These are phyloP conservation scores for Bugulina stolonifera DNA, from an alignment of 2,888 invertebrate genomes.

Conservation along the genomic window DNA sequence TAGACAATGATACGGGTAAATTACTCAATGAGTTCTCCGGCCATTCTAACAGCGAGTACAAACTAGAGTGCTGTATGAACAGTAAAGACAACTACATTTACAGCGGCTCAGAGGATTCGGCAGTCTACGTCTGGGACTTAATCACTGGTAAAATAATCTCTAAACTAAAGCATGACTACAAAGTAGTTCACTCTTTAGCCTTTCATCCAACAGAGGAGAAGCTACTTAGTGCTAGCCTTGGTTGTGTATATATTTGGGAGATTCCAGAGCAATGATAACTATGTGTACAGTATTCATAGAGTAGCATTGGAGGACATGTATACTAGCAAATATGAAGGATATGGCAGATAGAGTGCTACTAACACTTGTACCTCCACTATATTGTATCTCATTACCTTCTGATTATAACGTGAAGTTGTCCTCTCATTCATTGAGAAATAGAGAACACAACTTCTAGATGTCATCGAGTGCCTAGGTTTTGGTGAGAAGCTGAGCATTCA, in stretches of 20 bases:
- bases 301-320: too few relatives aligned
- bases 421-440: too few relatives aligned
- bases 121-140: constrained; percentile 82
- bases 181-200: constrained; percentile 71
- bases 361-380: too few relatives aligned
- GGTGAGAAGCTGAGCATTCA: too few relatives aligned
- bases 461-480: too few relatives aligned
- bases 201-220: constrained; percentile 72
- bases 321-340: too few relatives aligned
- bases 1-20: constrained; percentile 78
- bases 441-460: too few relatives aligned
- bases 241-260: constrained; percentile 55
- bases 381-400: too few relatives aligned
- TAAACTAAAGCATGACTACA: constrained; percentile 55
- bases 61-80: constrained; percentile 79
- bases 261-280: too few relatives aligned
- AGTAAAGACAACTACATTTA: constrained; percentile 77
- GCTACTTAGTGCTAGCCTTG: constrained; percentile 69
- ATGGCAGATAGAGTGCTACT: too few relatives aligned
- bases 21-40: constrained; percentile 62
- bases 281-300: too few relatives aligned
- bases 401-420: too few relatives aligned
- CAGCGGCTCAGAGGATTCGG: constrained; percentile 82
- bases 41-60: constrained; percentile 74
- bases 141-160: constrained; percentile 60